A percentile compares a stretch with the other conserved stretches of the same genome.
These are phyloP conservation scores for Xenentodon cancila DNA, from an alignment of 2,797 vertebrate species.

Conservation along the genomic window DNA sequence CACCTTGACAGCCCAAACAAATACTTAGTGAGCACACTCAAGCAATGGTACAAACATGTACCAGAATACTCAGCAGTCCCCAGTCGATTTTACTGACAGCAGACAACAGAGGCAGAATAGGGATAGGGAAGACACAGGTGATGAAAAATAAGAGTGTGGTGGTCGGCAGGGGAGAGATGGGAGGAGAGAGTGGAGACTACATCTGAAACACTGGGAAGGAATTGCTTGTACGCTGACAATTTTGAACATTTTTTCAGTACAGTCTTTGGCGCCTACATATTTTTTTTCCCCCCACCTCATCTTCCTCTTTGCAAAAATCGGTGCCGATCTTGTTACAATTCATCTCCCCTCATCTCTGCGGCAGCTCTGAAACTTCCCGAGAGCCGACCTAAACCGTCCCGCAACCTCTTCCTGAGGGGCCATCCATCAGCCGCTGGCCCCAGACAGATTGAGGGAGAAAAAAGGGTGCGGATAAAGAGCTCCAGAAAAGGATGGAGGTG, in stretches of 20 bases:
- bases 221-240: constrained; percentile 43
- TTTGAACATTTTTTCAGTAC: constrained; percentile 32
- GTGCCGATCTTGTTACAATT: constrained; percentile 41
- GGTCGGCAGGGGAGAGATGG: constrained; percentile 27
- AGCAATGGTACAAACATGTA: constrained; percentile 62
- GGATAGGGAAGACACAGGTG: constrained; percentile 49
- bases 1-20: constrained; percentile 77
- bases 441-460: constrained; percentile 37
- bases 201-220: constrained; percentile 19
- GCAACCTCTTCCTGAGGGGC: constrained; percentile 53
- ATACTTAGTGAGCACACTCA: constrained; percentile 68
- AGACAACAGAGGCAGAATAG: constrained; percentile 60
- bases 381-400: constrained; percentile 51
- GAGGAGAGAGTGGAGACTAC: constrained; percentile 32
- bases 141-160: constrained; percentile 49
- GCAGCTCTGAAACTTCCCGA: constrained; percentile 44
- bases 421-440: constrained; percentile 65
- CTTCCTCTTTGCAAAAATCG: constrained; percentile 37
- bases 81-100: constrained; percentile 66
- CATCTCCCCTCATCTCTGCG: constrained; percentile 23
- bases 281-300: constrained; percentile 17
- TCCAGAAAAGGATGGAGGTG: constrained; percentile 43
- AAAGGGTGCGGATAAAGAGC: constrained; percentile 35
- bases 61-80: constrained; percentile 66
- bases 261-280: constrained; percentile 22